Conservation (phyloP, 2,888 invertebrate genomes). For the Myopa testacea region DNA sequence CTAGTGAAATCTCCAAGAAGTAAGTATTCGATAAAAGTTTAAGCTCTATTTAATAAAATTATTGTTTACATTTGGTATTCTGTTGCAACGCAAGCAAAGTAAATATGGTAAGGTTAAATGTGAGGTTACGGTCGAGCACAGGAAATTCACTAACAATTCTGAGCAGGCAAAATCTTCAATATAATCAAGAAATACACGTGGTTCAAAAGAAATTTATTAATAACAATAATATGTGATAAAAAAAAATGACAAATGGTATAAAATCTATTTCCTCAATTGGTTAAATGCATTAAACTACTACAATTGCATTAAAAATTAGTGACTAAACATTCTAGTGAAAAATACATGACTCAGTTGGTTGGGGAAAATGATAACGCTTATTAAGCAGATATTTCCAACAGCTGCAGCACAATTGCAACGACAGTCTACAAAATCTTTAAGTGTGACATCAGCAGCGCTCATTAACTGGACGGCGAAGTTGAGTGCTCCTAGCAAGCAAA, state of each 20-base stretch:
- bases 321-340: background rate
- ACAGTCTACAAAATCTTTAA: constrained; percentile 37
- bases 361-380: background rate
- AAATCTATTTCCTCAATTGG: background rate
- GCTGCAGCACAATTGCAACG: background rate
- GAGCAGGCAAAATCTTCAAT: background rate
- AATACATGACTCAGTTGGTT: constrained; percentile 10
- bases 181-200: constrained; percentile 12
- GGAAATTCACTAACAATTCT: constrained; percentile 35
- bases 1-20: constrained; percentile 65
- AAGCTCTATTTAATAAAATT: background rate
- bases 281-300: background rate
- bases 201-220: background rate
- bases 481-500: constrained; percentile 57
- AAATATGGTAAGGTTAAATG: constrained; percentile 44
- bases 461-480: background rate
- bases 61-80: background rate
- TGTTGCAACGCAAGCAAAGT: constrained; percentile 48
- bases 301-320: background rate
- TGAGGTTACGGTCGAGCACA: constrained; percentile 48
- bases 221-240: background rate
- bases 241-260: background rate
- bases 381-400: background rate
- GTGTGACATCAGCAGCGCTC: constrained; percentile 45
- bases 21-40: constrained; percentile 52